A percentile compares a stretch with the other conserved stretches of the same genome.
Evolutionary conservation across 1,140 invertebrate species (phyloP).

Genomic region (Antheraea pernyi): DNA sequence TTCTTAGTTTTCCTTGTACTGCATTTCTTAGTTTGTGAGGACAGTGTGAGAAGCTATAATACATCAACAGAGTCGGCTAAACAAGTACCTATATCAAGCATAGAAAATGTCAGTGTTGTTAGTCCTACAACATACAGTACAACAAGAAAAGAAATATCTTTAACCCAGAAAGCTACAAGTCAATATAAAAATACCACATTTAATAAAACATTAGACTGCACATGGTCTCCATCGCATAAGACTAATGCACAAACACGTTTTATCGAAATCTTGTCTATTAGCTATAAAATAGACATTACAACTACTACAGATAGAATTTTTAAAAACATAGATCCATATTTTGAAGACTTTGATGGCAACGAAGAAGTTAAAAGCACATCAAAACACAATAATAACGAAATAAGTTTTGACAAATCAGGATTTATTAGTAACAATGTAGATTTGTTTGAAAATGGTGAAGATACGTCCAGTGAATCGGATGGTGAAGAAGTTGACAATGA

Average conservation of each 20-base stretch:
- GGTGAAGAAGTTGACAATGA: slow-evolving; percentile 14
- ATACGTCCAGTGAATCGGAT: slow-evolving; percentile 13
- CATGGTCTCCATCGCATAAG: slow-evolving; percentile 49
- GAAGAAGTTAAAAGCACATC: background rate
- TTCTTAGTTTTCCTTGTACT: slow-evolving; percentile 54
- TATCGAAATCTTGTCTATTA: background rate
- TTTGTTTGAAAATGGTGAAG: background rate
- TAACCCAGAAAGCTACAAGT: background rate
- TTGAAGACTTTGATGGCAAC: background rate
- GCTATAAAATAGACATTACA: background rate
- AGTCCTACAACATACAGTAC: background rate
- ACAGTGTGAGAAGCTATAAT: background rate
- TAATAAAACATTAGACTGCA: slow-evolving; percentile 35
- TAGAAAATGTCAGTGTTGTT: background rate
- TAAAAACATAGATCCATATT: background rate
- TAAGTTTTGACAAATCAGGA: background rate
- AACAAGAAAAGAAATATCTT: background rate
- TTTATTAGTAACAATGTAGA: background rate
- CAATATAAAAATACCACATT: background rate
- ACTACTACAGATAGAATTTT: background rate
- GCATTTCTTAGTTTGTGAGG: slow-evolving; percentile 47
- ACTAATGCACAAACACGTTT: slow-evolving; percentile 37
- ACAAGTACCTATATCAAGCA: background rate
- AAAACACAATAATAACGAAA: too few relatives aligned
- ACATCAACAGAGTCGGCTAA: background rate